Evolutionary conservation across 30 jellyfish, hydroid and myxozoan species (phyloP).

Genomic region (Pelagia noctiluca): DNA sequence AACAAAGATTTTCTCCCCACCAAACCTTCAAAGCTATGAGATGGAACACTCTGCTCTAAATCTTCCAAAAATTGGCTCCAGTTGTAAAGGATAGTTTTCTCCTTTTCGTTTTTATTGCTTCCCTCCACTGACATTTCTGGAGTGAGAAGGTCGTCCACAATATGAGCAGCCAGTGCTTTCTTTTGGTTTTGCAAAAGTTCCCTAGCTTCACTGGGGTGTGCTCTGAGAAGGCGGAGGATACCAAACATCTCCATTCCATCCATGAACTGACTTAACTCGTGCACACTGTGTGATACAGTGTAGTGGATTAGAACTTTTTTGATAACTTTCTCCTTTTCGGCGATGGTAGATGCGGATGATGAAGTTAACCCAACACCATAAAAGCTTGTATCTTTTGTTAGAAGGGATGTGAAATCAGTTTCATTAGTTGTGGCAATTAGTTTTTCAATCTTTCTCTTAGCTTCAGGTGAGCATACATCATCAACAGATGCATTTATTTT

Average conservation of each 20-base stretch:
- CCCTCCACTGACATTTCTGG: not conserved
- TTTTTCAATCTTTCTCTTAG: constrained; percentile 11
- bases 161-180: not conserved
- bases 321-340: constrained; percentile 11
- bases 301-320: constrained; percentile 5
- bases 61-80: constrained; percentile 41
- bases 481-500: not conserved
- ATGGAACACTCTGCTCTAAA: constrained; percentile 7
- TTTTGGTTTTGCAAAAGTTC: not conserved
- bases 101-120: constrained; percentile 20
- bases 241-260: constrained; percentile 30
- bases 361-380: not conserved
- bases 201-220: constrained; percentile 15
- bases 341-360: not conserved
- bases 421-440: constrained; percentile 12
- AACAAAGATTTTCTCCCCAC: not conserved
- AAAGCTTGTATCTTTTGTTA: not conserved
- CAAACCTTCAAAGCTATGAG: not conserved
- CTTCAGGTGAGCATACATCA: not conserved
- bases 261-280: constrained; percentile 26
- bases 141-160: not conserved
- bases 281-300: constrained; percentile 16
- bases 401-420: not conserved
- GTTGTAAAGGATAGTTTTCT: constrained; percentile 11
- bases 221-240: constrained; percentile 4